These are phyloP conservation scores for Ceratina japonica DNA, from an alignment of 1,140 invertebrate species.

Conservation along the genomic window DNA sequence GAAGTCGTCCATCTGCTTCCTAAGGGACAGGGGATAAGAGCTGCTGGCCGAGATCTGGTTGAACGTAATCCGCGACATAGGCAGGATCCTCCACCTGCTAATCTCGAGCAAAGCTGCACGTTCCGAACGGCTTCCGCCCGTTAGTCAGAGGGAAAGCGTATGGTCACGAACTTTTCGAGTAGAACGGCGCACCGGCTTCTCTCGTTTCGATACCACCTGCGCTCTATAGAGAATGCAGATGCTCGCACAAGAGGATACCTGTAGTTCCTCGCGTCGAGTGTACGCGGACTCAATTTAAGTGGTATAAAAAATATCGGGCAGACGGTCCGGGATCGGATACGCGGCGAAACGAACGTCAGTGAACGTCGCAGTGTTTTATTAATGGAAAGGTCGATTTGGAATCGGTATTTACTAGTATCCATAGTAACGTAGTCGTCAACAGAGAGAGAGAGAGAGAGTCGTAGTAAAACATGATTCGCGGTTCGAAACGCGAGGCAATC, in stretches of 20 bases:
- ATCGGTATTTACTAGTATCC: constrained; percentile 8
- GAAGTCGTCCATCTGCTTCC: constrained; percentile 49
- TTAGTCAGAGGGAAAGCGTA: constrained; percentile 62
- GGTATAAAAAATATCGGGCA: too few species aligned
- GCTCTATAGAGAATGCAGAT: neutral
- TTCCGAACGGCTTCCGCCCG: constrained; percentile 58
- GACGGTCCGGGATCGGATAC: too few species aligned
- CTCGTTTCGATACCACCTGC: constrained; percentile 33
- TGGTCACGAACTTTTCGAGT: constrained; percentile 53
- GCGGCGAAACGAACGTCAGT: too few species aligned
- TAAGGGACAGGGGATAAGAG: neutral
- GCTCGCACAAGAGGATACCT: too few species aligned
- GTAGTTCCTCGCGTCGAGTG: too few species aligned
- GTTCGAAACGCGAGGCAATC: too few species aligned
- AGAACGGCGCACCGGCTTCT: constrained; percentile 43
- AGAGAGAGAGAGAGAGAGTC: too few species aligned
- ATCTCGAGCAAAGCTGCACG: constrained; percentile 59
- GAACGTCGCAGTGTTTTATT: too few species aligned
- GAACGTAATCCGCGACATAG: constrained; percentile 49
- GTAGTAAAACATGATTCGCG: too few species aligned
- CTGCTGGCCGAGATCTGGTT: constrained; percentile 25
- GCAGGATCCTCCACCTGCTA: constrained; percentile 57
- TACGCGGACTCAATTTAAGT: too few species aligned
- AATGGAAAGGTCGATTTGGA: neutral
- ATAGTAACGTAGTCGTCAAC: constrained; percentile 33